These are phyloP conservation scores for Drosophila setifemur DNA, from an alignment of 1,140 invertebrate genomes.

Conservation along the genomic window DNA sequence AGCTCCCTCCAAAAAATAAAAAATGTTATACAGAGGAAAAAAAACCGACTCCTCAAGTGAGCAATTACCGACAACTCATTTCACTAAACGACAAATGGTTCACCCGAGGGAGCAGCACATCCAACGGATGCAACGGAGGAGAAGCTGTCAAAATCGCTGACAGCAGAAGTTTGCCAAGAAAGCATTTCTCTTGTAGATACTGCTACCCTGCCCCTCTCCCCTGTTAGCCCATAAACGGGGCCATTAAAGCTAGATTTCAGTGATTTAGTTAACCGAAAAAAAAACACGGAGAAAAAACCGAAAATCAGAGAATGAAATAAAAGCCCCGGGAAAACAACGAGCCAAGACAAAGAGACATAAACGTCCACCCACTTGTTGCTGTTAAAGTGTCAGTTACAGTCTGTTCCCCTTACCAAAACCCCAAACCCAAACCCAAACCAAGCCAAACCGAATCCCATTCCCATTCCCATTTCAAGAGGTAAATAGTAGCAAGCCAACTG, in stretches of 20 bases:
- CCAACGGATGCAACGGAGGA: background rate
- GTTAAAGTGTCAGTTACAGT: constrained; percentile 73
- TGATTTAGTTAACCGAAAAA: constrained; percentile 50
- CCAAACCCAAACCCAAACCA: too few species aligned
- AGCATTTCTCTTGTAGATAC: constrained; percentile 39
- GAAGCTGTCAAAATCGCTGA: constrained; percentile 73
- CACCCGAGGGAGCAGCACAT: constrained; percentile 1
- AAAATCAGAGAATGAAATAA: constrained; percentile 44
- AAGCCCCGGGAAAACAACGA: constrained; percentile 46
- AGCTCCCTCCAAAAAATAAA: background rate
- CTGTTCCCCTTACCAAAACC: background rate
- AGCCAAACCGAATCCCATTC: too few species aligned
- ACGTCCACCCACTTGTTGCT: constrained; percentile 79
- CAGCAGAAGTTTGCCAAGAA: constrained; percentile 67
- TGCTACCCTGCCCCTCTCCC: background rate
- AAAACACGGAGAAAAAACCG: background rate
- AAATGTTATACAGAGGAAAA: too few species aligned
- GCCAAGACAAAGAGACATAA: constrained; percentile 76
- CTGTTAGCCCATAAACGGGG: background rate
- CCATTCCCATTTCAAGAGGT: too few species aligned
- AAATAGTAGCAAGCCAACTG: constrained; percentile 10
- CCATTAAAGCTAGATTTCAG: constrained; percentile 41
- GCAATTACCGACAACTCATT: constrained; percentile 67
- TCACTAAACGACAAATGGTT: constrained; percentile 72
- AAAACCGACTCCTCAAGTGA: constrained; percentile 20